phyloP scores from a whole-genome alignment of 2,113 vertebrate species.

The Colistium nudipinnis region DNA sequence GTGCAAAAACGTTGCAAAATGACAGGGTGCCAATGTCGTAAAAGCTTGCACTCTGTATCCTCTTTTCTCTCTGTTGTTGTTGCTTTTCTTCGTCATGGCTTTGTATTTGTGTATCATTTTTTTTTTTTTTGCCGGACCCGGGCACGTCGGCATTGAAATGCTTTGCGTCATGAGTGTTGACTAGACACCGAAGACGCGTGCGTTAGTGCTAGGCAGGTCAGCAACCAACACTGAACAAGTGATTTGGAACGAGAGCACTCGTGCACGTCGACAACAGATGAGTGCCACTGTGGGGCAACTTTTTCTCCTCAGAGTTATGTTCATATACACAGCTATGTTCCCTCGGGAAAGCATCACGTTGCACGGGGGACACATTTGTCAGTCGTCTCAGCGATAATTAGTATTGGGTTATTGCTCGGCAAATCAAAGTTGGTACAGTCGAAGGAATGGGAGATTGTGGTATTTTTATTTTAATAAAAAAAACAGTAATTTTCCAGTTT shows the following conservation, averaged over 20 bases:
- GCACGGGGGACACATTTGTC: too few species aligned
- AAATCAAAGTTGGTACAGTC: too few species aligned
- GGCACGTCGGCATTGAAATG: slow-evolving; percentile 61
- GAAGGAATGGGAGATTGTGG: too few species aligned
- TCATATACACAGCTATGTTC: slow-evolving; percentile 6
- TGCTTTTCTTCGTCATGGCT: slow-evolving; percentile 63
- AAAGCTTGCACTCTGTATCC: slow-evolving; percentile 52
- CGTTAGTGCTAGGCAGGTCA: slow-evolving; percentile 46
- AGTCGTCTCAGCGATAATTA: too few species aligned
- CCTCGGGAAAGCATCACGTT: background rate
- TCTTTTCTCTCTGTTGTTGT: slow-evolving; percentile 53
- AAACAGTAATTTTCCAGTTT: too few species aligned
- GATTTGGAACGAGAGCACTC: slow-evolving; percentile 29
- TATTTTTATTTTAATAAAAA: too few species aligned
- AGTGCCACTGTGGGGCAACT: slow-evolving; percentile 50
- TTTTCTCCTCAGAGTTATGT: slow-evolving; percentile 53
- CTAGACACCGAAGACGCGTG: slow-evolving; percentile 46
- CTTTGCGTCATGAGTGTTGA: slow-evolving; percentile 56
- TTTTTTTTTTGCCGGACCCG: slow-evolving; percentile 38
- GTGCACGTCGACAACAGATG: slow-evolving; percentile 35
- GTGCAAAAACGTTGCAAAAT: slow-evolving; percentile 11
- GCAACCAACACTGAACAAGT: slow-evolving; percentile 41
- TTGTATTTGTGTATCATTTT: slow-evolving; percentile 63
- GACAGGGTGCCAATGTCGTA: slow-evolving; percentile 52
- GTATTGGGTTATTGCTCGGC: too few species aligned